Base-by-base conservation (phyloP, 1,140 invertebrate genomes). In the Sycobia sp. region DNA sequence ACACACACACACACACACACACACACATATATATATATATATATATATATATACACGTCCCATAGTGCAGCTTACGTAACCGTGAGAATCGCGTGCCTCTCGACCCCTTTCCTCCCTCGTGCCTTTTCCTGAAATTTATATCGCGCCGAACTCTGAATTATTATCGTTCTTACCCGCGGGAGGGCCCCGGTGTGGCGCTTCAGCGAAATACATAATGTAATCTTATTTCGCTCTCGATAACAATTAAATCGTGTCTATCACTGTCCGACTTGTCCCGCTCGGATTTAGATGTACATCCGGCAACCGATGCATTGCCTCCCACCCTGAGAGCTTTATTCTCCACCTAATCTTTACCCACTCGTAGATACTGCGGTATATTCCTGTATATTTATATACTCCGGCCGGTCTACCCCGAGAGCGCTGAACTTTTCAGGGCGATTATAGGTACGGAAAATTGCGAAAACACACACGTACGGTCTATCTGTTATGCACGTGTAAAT, bases 191-290 rank as follows among this genome's bases (percentile, higher is more conserved):
- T 34, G n/a, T n/a, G n/a, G n/a, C n/a, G n/a, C n/a, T n/a, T n/a
- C n/a, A n/a, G n/a, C n/a, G n/a, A n/a, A n/a, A n/a, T n/a, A n/a
- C n/a, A n/a, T n/a, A n/a, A 46, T 32, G 14, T 39, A 20, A 11
- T 8, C 36, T 22, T 29, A 46, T 25, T 41, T 9, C 25, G 29
- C 41, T 58, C 8, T 46, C 20, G 38, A 58, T 58, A 47, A 46
- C 43, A 58, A 36, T 58, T 58, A 47, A 58, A 36, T 16, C 13
- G 10, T 23, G n/a, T 32, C 20, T 20, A 34, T 58, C 55, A 47
- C 29, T 47, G 20, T 58, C 32, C 20, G 13, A 8, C n/a, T 13
- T 1, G 14, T 7, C 3, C 3, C 27, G 27, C 27, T 29, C n/a
- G n/a, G n/a, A n/a, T n/a, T n/a, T n/a, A n/a, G n/a, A n/a, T 20